Conservation (phyloP, 2,797 vertebrate genomes). For the Rhodeus uyekii region DNA sequence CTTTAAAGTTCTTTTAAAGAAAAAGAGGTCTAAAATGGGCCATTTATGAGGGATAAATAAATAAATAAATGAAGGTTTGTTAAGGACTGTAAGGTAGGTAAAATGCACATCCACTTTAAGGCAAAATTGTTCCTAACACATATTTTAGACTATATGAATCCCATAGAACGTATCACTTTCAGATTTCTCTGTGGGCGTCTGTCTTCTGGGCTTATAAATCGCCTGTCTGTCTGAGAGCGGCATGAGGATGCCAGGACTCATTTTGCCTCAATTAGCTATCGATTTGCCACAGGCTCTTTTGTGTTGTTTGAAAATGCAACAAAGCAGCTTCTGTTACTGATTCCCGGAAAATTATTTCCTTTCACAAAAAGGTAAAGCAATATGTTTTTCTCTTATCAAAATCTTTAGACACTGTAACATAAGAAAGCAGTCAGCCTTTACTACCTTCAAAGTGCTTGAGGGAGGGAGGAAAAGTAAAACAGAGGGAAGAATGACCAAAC, state of each 20-base stretch:
- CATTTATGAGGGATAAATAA: background rate
- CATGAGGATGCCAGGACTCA: constrained; percentile 95
- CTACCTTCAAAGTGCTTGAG: background rate
- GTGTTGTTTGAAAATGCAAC: background rate
- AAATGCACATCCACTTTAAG: constrained; percentile 54
- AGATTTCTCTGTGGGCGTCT: constrained; percentile 84
- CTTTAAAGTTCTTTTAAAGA: background rate
- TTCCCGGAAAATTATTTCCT: background rate
- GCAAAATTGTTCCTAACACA: constrained; percentile 86
- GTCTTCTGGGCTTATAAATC: constrained; percentile 90
- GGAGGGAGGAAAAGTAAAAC: background rate
- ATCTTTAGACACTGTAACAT: background rate
- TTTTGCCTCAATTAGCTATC: constrained; percentile 64
- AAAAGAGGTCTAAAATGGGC: background rate
- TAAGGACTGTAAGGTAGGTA: background rate
- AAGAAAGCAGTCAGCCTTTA: background rate
- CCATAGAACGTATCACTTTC: constrained; percentile 86
- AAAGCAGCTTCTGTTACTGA: background rate
- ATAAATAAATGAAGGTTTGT: background rate
- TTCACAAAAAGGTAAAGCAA: background rate
- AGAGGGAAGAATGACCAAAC: background rate
- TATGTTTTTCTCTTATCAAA: background rate
- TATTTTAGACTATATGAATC: constrained; percentile 82
- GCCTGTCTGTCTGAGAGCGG: constrained; percentile 81
- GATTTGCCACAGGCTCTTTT: constrained; percentile 15